These are phyloP conservation scores for Melanitta fusca DNA, from an alignment of 2,797 vertebrate species.

Conservation along the genomic window DNA sequence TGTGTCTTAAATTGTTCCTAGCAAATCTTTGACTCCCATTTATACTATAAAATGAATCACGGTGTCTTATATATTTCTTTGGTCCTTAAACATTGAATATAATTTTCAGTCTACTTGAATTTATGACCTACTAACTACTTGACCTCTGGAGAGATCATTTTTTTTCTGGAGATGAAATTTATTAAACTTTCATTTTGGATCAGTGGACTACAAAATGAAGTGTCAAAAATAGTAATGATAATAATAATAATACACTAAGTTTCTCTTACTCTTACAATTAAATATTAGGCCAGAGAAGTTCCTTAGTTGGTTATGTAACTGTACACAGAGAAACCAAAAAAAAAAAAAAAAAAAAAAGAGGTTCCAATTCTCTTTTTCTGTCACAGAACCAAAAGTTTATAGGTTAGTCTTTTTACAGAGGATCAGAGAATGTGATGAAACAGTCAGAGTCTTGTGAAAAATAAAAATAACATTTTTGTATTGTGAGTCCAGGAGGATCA, in stretches of 20 bases:
- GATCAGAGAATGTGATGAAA: neutral
- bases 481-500: neutral
- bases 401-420: neutral
- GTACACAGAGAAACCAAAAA: neutral
- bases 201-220: neutral
- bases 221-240: neutral
- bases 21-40: neutral
- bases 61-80: neutral
- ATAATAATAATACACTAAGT: rapidly evolving
- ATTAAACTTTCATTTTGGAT: neutral
- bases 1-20: neutral
- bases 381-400: neutral
- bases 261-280: neutral
- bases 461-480: neutral
- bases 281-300: neutral
- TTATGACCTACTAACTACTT: neutral
- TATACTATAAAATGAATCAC: neutral
- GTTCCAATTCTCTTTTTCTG: neutral
- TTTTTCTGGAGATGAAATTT: neutral
- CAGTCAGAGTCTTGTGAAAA: neutral
- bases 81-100: neutral
- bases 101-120: neutral
- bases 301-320: neutral
- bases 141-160: neutral
- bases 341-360: neutral